Percentiles rank a stretch among this genome's conserved stretches.
phyloP scores from a whole-genome alignment of 1,140 invertebrate species.

The Drosophila chauvacae region DNA sequence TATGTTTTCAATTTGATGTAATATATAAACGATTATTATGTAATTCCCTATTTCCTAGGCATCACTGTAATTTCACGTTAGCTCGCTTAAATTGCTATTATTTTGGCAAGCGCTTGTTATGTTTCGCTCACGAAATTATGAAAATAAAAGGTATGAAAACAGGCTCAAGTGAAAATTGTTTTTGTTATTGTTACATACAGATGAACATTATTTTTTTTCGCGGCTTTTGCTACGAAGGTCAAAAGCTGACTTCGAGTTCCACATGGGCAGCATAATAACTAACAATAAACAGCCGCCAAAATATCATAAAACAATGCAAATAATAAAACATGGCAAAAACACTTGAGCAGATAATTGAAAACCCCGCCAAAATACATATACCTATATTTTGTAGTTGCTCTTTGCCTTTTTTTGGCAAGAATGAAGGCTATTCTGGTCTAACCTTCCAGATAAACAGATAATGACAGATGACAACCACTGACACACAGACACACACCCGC shows the following conservation, averaged over 20 bases:
- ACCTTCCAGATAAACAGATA: slow-evolving; percentile 40
- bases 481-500: slow-evolving; percentile 28
- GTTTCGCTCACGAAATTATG: slow-evolving; percentile 18
- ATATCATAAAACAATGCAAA: slow-evolving; percentile 69
- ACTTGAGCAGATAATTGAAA: slow-evolving; percentile 70
- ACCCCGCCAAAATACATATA: slow-evolving; percentile 30
- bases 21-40: background rate
- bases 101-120: slow-evolving; percentile 29
- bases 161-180: slow-evolving; percentile 28
- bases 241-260: slow-evolving; percentile 12
- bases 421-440: slow-evolving; percentile 44
- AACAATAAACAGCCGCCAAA: slow-evolving; percentile 46
- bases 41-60: background rate
- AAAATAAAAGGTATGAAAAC: slow-evolving; percentile 16
- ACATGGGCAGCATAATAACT: slow-evolving; percentile 40
- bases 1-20: no score
- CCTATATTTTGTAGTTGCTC: slow-evolving; percentile 6
- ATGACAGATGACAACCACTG: slow-evolving; percentile 36
- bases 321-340: slow-evolving; percentile 57
- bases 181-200: slow-evolving; percentile 21
- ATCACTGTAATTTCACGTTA: slow-evolving; percentile 22
- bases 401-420: slow-evolving; percentile 26
- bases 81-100: slow-evolving; percentile 22
- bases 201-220: slow-evolving; percentile 12
- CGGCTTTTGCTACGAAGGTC: slow-evolving; percentile 34